A percentile compares a stretch with the other conserved stretches of the same genome.
These are phyloP conservation scores for Epistrophe grossulariae DNA, from an alignment of 2,888 invertebrate genomes.

Conservation along the genomic window DNA sequence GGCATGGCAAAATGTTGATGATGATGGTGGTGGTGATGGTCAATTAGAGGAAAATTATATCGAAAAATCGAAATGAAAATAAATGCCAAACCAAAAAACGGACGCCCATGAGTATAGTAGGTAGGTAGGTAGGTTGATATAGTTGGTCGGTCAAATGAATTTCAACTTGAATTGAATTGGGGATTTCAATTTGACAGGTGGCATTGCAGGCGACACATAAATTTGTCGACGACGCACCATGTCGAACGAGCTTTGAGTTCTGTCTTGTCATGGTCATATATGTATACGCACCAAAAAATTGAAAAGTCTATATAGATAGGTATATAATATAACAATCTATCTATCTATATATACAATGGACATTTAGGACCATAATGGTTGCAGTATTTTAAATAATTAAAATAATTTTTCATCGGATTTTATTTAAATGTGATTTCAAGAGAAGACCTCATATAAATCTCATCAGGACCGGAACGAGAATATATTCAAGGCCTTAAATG, in stretches of 20 bases:
- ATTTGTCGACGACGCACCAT: conserved; percentile 45
- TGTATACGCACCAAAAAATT: not conserved
- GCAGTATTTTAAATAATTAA: conserved; percentile 77
- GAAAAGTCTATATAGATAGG: not conserved
- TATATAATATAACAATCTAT: conserved; percentile 10
- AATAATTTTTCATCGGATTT: conserved; percentile 75
- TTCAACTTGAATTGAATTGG: conserved; percentile 79
- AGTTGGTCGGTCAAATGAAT: conserved; percentile 72
- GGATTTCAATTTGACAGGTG: conserved; percentile 79
- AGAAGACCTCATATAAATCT: not conserved
- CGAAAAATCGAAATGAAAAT: conserved; percentile 69
- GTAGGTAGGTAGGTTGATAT: too few relatives aligned
- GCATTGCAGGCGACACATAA: conserved; percentile 76
- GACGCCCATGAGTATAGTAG: conserved; percentile 55
- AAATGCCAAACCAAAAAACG: conserved; percentile 31
- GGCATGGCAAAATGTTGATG: not conserved
- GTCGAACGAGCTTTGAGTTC: conserved; percentile 34
- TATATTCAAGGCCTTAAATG: not conserved
- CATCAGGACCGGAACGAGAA: not conserved
- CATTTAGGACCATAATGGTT: conserved; percentile 74
- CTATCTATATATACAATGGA: not conserved
- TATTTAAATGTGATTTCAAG: conserved; percentile 72
- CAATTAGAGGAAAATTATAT: conserved; percentile 72
- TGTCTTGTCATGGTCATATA: conserved; percentile 4
- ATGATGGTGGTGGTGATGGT: conserved; percentile 33